These are phyloP conservation scores for Ridgeia piscesae DNA, from an alignment of 1,140 invertebrate species.

Conservation along the genomic window DNA sequence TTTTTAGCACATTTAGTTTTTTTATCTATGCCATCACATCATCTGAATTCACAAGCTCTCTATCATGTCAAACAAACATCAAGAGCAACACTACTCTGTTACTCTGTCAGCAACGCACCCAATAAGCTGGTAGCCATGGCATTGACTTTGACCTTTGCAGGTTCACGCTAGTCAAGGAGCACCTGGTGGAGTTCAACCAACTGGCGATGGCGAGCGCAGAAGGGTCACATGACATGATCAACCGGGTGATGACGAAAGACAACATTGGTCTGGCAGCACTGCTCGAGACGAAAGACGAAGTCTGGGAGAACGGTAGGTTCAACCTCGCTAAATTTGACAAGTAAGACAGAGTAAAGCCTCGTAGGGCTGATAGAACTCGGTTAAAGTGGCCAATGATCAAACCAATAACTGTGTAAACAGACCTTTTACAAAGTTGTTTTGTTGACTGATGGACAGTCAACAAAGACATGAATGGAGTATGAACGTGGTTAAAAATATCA, in stretches of 20 bases:
- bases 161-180: slow-evolving; percentile 91
- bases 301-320: slow-evolving; percentile 82
- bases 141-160: slow-evolving; percentile 59
- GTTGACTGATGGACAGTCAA: too few relatives aligned
- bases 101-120: too few relatives aligned
- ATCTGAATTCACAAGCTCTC: not conserved
- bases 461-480: too few relatives aligned
- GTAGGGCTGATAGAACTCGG: not conserved
- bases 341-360: not conserved
- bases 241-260: slow-evolving; percentile 99
- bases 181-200: slow-evolving; percentile 96
- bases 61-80: not conserved
- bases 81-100: not conserved
- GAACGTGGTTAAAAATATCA: too few relatives aligned
- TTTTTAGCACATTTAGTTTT: too few relatives aligned
- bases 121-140: too few relatives aligned
- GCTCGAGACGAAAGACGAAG: slow-evolving; percentile 88
- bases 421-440: not conserved
- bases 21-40: not conserved
- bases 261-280: slow-evolving; percentile 96
- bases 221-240: slow-evolving; percentile 97
- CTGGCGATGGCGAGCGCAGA: slow-evolving; percentile 97
- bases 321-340: not conserved
- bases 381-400: not conserved
- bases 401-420: not conserved